Base-by-base conservation (phyloP, 2,888 invertebrate species). In the Hybos culiciformis region DNA sequence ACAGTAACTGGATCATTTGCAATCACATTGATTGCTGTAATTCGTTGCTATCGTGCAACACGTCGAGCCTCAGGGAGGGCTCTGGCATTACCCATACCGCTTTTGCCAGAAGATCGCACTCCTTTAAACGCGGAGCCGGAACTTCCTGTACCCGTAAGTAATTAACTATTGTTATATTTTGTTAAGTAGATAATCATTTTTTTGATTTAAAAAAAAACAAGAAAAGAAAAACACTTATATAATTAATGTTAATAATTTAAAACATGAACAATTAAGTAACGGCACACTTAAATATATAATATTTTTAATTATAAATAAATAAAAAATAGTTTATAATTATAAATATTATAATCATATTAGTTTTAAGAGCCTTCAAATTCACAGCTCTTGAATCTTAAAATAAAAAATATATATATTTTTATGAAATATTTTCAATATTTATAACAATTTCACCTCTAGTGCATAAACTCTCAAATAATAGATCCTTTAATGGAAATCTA, bases 111-210 rank as follows among this genome's bases (percentile, higher is more conserved):
- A 49, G 58, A 61, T 48, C 56, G 54, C 55, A 59, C 56, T 54
- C 61, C 63, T 62, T 60, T 63, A 56, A 59, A 60, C 58, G 60
- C 59, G 58, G 61, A 66, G 63, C 63, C 66, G 65, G 66, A 66
- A 62, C 61, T 65, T 60, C 60, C 66, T 61, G 64, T 66, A 66
- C 64, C 66, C 65, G 66, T 66, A 65, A 66, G 66, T 66, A 46
- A 11, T 8, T 36, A 31, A 40, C 18, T 41, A 26, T 3, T 21
- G 18, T 19, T 19, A 19, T 31, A 4, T 7, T 5, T 26, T 3
- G 23, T n/a, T 11, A 23, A n/a, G 4, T 23, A 40, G 36, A 24
- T 17, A 17, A 40, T 32, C 12, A 12, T 8, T 3, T 29, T 18
- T 18, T 20, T 11, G 6, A 20, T 2, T 8, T 15, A 18, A 7